A percentile compares a stretch with the other conserved stretches of the same genome.
phyloP scores from a whole-genome alignment of 2,113 vertebrate species.

The Cyprinus carpio region DNA sequence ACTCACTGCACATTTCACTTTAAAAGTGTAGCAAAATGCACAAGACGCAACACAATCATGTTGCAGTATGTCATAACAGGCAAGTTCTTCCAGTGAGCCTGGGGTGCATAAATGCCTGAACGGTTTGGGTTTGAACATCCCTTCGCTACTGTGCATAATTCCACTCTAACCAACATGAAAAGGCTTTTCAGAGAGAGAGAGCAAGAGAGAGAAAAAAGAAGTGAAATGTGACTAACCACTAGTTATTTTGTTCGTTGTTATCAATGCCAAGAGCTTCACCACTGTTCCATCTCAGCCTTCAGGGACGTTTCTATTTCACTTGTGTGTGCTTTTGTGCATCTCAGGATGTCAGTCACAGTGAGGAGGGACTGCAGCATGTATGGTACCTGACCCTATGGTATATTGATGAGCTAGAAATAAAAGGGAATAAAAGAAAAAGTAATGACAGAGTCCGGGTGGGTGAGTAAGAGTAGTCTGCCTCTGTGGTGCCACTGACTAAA shows the following conservation, averaged over 20 bases:
- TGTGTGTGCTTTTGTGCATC: not conserved
- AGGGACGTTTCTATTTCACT: not conserved
- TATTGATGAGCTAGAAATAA: slow-evolving; percentile 49
- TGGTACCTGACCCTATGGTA: slow-evolving; percentile 41
- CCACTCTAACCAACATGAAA: slow-evolving; percentile 11
- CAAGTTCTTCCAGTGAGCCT: not conserved
- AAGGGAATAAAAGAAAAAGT: slow-evolving; percentile 45
- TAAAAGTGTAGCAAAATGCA: not conserved
- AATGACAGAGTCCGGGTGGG: slow-evolving; percentile 36
- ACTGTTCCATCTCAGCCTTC: not conserved
- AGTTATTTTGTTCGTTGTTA: not conserved
- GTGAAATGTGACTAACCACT: not conserved
- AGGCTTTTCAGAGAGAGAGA: slow-evolving; percentile 30
- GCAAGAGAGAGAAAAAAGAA: too few species aligned
- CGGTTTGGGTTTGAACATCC: not conserved
- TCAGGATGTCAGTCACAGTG: slow-evolving; percentile 11
- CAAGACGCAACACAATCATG: not conserved
- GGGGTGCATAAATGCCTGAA: not conserved
- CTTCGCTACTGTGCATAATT: not conserved
- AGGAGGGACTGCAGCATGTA: slow-evolving; percentile 28
- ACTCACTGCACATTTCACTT: not conserved
- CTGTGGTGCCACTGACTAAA: slow-evolving; percentile 34
- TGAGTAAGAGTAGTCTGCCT: slow-evolving; percentile 35
- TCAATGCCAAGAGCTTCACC: not conserved
- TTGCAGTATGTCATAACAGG: not conserved